A percentile compares a stretch with the other conserved stretches of the same genome.
phyloP scores from a whole-genome alignment of 2,113 vertebrate species.

The Benthochromis sp. region DNA sequence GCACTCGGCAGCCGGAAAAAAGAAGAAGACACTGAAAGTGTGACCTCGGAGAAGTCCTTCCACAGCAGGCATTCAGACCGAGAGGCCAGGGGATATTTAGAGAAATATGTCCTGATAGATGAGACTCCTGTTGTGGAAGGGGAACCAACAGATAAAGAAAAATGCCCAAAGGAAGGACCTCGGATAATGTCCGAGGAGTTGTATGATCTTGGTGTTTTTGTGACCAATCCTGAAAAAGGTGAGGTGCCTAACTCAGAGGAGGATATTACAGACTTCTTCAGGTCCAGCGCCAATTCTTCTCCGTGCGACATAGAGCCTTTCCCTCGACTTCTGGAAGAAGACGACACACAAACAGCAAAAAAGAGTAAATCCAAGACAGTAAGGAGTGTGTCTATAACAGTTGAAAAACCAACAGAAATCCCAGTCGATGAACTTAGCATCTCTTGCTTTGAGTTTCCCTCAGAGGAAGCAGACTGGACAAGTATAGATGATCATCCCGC shows the following conservation, averaged over 20 bases:
- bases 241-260: conserved; percentile 17
- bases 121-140: conserved; percentile 70
- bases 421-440: not conserved
- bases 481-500: not conserved
- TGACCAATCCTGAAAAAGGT: not conserved
- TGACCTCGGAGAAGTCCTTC: conserved; percentile 79
- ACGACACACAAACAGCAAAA: not conserved
- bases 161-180: conserved; percentile 5
- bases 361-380: conserved; percentile 8
- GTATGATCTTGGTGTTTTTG: conserved; percentile 18
- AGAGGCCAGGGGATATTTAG: conserved; percentile 85
- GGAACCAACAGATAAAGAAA: conserved; percentile 28
- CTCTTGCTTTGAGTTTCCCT: conserved; percentile 20
- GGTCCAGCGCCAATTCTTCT: conserved; percentile 60
- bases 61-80: conserved; percentile 80
- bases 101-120: conserved; percentile 88
- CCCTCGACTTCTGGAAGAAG: not conserved
- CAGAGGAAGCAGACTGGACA: conserved; percentile 37
- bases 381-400: not conserved
- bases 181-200: conserved; percentile 31
- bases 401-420: not conserved
- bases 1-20: conserved; percentile 70
- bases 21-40: conserved; percentile 78
- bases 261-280: conserved; percentile 66
- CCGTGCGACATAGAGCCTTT: conserved; percentile 48